A percentile compares a stretch with the other conserved stretches of the same genome.
These are phyloP conservation scores for Cardiocondyla obscurior DNA, from an alignment of 1,140 invertebrate species.

Conservation along the genomic window DNA sequence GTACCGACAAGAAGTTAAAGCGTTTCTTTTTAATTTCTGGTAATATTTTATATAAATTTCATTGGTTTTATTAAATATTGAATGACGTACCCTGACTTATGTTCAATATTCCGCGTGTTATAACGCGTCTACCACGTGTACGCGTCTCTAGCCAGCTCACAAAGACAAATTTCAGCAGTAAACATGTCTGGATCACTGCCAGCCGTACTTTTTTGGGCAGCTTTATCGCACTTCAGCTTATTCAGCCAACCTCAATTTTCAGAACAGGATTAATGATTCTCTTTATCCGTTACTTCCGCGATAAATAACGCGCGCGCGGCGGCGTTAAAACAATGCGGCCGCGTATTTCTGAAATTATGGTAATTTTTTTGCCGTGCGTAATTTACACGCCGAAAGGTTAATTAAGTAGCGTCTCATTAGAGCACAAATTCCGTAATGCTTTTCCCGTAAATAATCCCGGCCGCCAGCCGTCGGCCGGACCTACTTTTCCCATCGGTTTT, in stretches of 20 bases:
- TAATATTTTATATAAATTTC: neutral
- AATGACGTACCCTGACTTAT: neutral
- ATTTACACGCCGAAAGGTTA: conserved; percentile 20
- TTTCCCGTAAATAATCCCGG: conserved; percentile 1
- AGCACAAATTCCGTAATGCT: neutral
- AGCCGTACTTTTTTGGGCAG: conserved; percentile 65
- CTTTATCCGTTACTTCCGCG: conserved; percentile 61
- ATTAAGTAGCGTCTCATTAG: conserved; percentile 46
- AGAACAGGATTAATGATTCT: conserved; percentile 69
- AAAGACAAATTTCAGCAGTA: conserved; percentile 74
- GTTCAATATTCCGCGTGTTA: conserved; percentile 63
- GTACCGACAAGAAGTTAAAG: neutral
- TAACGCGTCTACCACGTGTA: conserved; percentile 58
- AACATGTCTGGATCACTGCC: conserved; percentile 72
- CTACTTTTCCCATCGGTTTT: conserved; percentile 31
- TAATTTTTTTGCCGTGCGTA: conserved; percentile 41
- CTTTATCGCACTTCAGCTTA: conserved; percentile 72
- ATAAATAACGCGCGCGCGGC: conserved; percentile 48
- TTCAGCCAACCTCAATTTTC: conserved; percentile 71
- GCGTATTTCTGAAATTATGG: conserved; percentile 37
- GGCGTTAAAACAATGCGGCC: conserved; percentile 28
- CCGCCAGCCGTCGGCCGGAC: neutral
- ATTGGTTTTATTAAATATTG: neutral
- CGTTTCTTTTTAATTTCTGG: neutral
- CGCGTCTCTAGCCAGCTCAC: conserved; percentile 61